Base-by-base conservation (phyloP, 2,113 vertebrate species). In the Nansenia antarctica region DNA sequence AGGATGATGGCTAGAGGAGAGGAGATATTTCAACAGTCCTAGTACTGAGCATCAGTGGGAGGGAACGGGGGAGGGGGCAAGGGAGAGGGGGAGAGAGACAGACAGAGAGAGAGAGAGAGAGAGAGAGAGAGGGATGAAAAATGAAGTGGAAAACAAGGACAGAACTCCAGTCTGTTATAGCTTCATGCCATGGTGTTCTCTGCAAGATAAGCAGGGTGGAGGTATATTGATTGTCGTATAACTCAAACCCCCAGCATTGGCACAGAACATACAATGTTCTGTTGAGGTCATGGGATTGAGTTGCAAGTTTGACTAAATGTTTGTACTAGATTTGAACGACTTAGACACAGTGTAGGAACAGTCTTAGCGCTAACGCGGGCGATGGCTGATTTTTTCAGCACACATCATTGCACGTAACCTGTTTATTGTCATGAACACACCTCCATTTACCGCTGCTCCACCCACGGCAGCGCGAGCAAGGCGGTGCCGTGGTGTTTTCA, bases 1-100 rank as follows among this genome's bases (percentile, higher is more conserved):
- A 86, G 73, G 78, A 82, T 84, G 86, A 87, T 79, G 68, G 73
- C 79, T 75, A 55, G 71, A 81, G 77, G 80, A 85, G 69, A 64
- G 72, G 69, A 80, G 83, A 79, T 57, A 18, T 12, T 83, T 79
- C 74, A 86, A 79, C 79, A 79, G 80, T 82, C 69, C 5, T 82
- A 76, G 70, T 63, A 52, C 67, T 53, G 37, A 73, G 72, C 15
- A 24, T 55, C 65, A 52, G 65, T 73, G 77, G 65, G 78, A 78
- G 74, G 69, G 39, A 55, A 65, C 66, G 71, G 27, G 39, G 9
- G 20, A n/a, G 47, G 9, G 18, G n/a, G 2, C 1, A 18, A 63
- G 61, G 18, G 20, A 27, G 9, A 24, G 32, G 45, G 11, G 27
- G 35, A 45, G 61, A 45, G 61, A 37, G n/a, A 22, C 1, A 37